phyloP scores from a whole-genome alignment of 2,113 vertebrate species.

The Phrynosoma blainvillii region DNA sequence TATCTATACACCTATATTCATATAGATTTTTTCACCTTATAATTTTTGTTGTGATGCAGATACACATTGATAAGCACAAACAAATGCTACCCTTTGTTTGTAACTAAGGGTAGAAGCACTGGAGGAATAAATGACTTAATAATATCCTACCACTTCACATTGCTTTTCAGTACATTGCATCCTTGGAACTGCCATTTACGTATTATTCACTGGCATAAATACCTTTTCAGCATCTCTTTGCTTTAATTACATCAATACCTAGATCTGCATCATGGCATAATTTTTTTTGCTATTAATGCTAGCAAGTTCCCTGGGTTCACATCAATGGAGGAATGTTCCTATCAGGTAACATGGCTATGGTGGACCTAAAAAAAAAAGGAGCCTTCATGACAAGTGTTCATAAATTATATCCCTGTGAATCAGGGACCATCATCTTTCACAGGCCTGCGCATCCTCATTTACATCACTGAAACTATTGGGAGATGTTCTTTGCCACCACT shows the following conservation, averaged over 20 bases:
- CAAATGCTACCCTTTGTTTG: not conserved
- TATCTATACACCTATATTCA: no score
- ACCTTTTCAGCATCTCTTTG: not conserved
- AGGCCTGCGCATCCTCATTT: no score
- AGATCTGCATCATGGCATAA: no score
- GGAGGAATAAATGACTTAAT: not conserved
- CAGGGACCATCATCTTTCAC: not conserved
- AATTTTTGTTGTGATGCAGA: no score
- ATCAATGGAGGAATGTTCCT: not conserved
- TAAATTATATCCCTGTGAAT: not conserved
- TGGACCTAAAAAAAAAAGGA: not conserved
- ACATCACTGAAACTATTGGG: not conserved
- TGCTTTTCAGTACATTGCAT: not conserved
- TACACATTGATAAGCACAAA: no score
- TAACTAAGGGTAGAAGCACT: not conserved
- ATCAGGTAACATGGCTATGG: not conserved
- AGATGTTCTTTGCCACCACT: not conserved
- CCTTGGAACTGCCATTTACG: not conserved
- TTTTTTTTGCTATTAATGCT: not conserved
- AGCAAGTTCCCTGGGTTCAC: not conserved
- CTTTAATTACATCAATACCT: not conserved
- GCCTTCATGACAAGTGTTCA: not conserved
- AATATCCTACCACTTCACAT: no score
- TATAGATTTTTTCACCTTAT: no score
- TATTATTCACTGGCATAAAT: not conserved